phyloP scores from a whole-genome alignment of 2,888 invertebrate species.

The Plusia festucae region DNA sequence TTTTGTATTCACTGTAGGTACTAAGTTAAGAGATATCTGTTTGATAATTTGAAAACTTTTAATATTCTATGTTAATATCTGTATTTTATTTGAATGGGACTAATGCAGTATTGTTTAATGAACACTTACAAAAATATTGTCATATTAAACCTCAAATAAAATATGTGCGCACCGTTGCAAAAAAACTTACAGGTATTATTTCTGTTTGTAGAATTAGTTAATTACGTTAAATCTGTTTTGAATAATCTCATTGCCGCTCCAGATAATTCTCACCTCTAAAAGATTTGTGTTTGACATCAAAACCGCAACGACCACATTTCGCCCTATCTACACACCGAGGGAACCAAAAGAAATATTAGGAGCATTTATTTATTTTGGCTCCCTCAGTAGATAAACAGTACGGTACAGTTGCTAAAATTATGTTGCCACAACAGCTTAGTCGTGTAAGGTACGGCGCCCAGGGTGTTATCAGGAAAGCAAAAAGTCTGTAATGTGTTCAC shows the following conservation, averaged over 20 bases:
- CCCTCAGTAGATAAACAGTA: conserved; percentile 9
- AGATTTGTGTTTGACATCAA: conserved; percentile 7
- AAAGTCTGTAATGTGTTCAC: not conserved
- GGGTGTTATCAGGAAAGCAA: conserved; percentile 1
- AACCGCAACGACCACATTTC: conserved; percentile 7
- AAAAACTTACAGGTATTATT: not conserved
- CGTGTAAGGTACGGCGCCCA: conserved; percentile 4
- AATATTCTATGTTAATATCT: not conserved
- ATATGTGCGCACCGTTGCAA: too few relatives aligned
- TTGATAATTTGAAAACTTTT: conserved; percentile 1
- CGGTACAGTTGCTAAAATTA: conserved; percentile 7
- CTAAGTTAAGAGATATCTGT: conserved; percentile 18
- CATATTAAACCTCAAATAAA: not conserved
- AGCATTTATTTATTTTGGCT: conserved; percentile 8
- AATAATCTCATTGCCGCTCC: not conserved
- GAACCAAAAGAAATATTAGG: conserved; percentile 9
- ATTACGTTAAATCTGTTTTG: not conserved
- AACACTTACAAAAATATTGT: not conserved
- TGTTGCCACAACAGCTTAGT: conserved; percentile 6
- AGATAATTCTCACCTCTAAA: conserved; percentile 8
- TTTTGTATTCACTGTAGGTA: conserved; percentile 36
- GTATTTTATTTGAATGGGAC: not conserved
- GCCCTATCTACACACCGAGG: conserved; percentile 7
- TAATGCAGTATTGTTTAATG: not conserved
- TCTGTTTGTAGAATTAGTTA: not conserved